Conservation (phyloP, 1,140 invertebrate genomes). For the Vanessa atalanta region DNA sequence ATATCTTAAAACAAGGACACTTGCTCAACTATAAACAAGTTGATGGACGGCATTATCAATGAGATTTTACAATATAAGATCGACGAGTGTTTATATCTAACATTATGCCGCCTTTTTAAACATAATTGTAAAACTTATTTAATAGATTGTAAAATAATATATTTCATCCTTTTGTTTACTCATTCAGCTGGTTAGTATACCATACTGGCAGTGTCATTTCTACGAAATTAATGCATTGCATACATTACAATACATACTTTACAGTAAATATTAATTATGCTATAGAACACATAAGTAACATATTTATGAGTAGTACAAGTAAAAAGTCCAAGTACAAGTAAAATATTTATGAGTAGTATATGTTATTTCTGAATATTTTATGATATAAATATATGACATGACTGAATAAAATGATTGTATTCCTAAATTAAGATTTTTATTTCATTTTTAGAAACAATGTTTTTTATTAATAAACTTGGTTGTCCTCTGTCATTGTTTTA, state of each 20-base stretch:
- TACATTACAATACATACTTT: not conserved
- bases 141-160: not conserved
- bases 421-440: no score
- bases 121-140: not conserved
- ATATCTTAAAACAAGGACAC: conserved; percentile 54
- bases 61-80: conserved; percentile 32
- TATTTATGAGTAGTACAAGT: not conserved
- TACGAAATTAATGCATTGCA: conserved; percentile 2
- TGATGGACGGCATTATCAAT: conserved; percentile 56
- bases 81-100: not conserved
- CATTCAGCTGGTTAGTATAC: not conserved
- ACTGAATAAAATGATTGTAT: not conserved
- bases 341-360: not conserved
- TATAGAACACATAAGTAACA: not conserved
- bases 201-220: conserved; percentile 15
- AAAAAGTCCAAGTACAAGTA: no score
- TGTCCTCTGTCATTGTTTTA: not conserved
- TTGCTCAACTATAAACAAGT: conserved; percentile 48
- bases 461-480: not conserved
- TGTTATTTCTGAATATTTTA: not conserved
- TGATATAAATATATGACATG: conserved; percentile 5
- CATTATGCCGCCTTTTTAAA: not conserved
- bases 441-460: not conserved
- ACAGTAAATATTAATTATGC: not conserved
- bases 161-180: no score